Base-by-base conservation (phyloP, 2,888 invertebrate species). In the Philhelius pedissequus region DNA sequence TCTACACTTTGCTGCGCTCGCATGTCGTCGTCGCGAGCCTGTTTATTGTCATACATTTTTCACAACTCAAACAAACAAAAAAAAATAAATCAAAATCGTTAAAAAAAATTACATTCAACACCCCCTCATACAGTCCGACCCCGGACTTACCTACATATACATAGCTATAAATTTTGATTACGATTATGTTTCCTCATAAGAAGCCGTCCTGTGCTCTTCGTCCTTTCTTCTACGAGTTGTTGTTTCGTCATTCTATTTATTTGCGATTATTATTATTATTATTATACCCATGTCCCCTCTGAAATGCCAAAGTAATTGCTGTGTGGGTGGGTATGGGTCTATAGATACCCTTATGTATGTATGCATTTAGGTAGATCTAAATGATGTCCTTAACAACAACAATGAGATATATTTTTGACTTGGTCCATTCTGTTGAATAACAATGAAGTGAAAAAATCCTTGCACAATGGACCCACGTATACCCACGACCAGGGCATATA, bases 301-400 rank as follows among this genome's bases (percentile, higher is more conserved):
- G n/a, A 84, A 84, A 84, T 68, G 84, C 76, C 80, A 84, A 84
- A 84, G 84, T 84, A 84, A 84, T 84, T 84, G 84, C 84, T 80
- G 64, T 40, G 54, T 43, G 54, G 68, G 77, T 62, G 73, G 73
- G 43, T 48, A 40, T 15, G n/a, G n/a, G n/a, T n/a, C n/a, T 25
- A 15, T 1, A 5, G 3, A 25, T 5, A 25, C 6, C n/a, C n/a
- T n/a, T n/a, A n/a, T n/a, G n/a, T n/a, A n/a, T n/a, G n/a, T n/a
- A 40, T 27, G 25, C n/a, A 68, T 60, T 50, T 40, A 54, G 71
- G 30, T 48, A 48, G 38, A 30, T 54, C 30, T 54, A 6, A 38
- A 35, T 22, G 45, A 43, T 60, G 52, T 80, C 62, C 68, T 68
- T 79, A 52, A 76, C 15, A 62, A 62, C 45, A 74, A 45, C 27